phyloP scores from a whole-genome alignment of 2,888 invertebrate species.

The Tortricodes alternella region DNA sequence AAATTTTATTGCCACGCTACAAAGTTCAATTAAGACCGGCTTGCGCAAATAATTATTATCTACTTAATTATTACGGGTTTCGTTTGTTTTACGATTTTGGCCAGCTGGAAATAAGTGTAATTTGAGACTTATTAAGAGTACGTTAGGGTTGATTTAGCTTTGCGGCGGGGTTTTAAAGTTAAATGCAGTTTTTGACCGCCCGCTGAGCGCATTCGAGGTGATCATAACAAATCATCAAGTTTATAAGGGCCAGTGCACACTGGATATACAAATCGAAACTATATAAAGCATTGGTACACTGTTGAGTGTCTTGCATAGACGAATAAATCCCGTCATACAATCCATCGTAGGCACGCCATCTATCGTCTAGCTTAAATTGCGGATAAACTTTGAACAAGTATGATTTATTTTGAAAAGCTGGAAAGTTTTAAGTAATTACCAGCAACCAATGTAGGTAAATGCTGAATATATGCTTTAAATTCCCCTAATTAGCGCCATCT shows the following conservation, averaged over 20 bases:
- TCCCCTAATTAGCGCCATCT: no score
- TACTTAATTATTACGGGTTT: conserved; percentile 75
- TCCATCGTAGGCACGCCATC: no score
- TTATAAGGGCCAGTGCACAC: conserved; percentile 37
- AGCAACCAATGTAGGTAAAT: no score
- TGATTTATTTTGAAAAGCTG: no score
- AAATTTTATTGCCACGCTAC: conserved; percentile 18
- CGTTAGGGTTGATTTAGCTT: conserved; percentile 49
- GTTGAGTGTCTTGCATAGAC: not conserved
- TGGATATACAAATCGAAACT: not conserved
- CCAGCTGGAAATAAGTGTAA: conserved; percentile 35
- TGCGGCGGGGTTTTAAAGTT: conserved; percentile 43
- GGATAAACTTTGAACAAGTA: no score
- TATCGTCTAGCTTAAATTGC: no score
- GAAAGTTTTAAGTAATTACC: no score
- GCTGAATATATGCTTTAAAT: no score
- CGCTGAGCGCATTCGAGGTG: conserved; percentile 67
- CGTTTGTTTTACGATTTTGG: conserved; percentile 72
- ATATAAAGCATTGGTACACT: not conserved
- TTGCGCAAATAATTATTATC: conserved; percentile 57
- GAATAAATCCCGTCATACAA: no score
- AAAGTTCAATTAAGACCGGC: conserved; percentile 40
- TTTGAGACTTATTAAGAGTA: conserved; percentile 38
- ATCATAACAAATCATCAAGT: conserved; percentile 77
- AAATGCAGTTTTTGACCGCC: conserved; percentile 71